Evolutionary conservation across 2,113 vertebrate species (phyloP).

Genomic region (Onychostruthus taczanowskii): DNA sequence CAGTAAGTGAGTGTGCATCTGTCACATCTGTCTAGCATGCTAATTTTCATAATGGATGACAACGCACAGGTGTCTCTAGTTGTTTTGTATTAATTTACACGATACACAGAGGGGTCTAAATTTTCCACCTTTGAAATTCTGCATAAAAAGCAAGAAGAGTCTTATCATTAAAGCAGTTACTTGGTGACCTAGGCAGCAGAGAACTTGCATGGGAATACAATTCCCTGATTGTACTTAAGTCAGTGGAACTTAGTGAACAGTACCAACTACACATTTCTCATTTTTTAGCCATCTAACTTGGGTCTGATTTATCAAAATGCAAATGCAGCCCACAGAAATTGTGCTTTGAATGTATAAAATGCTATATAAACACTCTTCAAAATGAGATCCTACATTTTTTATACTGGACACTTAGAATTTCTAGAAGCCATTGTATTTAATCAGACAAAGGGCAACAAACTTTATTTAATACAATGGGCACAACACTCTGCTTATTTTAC

Average conservation of each 20-base stretch:
- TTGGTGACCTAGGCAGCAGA: background rate
- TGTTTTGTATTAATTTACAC: background rate
- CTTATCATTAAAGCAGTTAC: background rate
- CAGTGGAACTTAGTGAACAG: background rate
- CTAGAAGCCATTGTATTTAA: background rate
- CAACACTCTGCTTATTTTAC: background rate
- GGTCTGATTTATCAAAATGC: slow-evolving; percentile 1
- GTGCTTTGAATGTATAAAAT: background rate
- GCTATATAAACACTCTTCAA: background rate
- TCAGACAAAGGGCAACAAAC: background rate
- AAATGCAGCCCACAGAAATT: background rate
- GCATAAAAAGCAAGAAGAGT: background rate
- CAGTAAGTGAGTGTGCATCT: background rate
- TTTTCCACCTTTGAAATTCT: background rate
- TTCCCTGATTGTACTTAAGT: background rate
- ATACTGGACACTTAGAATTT: background rate
- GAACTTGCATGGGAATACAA: background rate
- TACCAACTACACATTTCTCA: background rate
- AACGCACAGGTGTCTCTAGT: background rate
- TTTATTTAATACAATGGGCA: background rate
- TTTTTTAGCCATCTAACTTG: background rate
- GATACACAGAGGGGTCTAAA: background rate
- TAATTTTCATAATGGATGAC: background rate
- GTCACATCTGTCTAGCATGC: background rate
- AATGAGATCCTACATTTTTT: background rate